Conservation (phyloP, 92 coral and sea anemone genomes). For the Bergia puertoricense region DNA sequence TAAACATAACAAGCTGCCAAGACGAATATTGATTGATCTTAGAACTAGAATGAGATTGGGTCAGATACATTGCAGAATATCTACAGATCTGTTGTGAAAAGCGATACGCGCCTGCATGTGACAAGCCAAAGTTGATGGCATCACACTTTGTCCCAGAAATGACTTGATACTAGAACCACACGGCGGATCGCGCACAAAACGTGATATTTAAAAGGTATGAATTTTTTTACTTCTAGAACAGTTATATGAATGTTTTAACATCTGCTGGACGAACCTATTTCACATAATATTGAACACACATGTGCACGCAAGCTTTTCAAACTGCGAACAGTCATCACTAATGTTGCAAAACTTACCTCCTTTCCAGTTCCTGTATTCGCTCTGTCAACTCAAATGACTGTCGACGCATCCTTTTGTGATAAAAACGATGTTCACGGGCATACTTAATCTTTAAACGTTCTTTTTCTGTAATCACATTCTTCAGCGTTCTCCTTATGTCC, state of each 20-base stretch:
- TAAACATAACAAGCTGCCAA: slow-evolving; percentile 18
- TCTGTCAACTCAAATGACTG: slow-evolving; percentile 8
- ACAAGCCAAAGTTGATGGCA: slow-evolving; percentile 1
- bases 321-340: too few species aligned
- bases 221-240: not conserved
- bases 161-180: not conserved
- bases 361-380: not conserved
- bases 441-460: not conserved
- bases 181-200: not conserved
- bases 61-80: not conserved
- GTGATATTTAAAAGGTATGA: not conserved
- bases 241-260: not conserved
- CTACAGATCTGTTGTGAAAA: not conserved
- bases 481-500: slow-evolving; percentile 8
- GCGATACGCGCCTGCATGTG: not conserved
- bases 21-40: slow-evolving; percentile 4
- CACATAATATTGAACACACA: not conserved
- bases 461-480: not conserved
- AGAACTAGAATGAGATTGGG: not conserved
- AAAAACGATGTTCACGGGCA: slow-evolving; percentile 3
- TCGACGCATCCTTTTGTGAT: slow-evolving; percentile 19
- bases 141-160: not conserved
- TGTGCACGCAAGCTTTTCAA: not conserved
- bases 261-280: not conserved
- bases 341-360: not conserved